Conservation (phyloP, 1,140 invertebrate species). For the Aphaenogaster rudis region DNA sequence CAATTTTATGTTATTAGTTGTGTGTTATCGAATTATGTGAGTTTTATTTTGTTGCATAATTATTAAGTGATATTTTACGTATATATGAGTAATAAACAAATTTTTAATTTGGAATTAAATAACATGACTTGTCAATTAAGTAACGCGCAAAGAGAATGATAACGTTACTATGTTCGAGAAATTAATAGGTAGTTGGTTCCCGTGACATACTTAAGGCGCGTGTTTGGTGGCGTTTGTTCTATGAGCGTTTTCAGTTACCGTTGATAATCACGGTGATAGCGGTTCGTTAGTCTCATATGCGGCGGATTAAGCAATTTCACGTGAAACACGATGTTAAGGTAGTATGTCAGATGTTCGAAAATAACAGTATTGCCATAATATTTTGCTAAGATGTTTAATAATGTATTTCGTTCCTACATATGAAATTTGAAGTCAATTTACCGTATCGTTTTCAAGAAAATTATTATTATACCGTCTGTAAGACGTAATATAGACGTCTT, state of each 20-base stretch:
- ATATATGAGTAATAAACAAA: not conserved
- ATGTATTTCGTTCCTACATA: too few relatives aligned
- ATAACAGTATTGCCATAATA: too few relatives aligned
- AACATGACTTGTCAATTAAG: not conserved
- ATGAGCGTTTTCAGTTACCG: conserved; percentile 13
- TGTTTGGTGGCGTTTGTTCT: not conserved
- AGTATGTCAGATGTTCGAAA: too few relatives aligned
- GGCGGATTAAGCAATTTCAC: conserved; percentile 60
- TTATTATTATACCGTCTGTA: too few relatives aligned
- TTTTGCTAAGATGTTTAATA: too few relatives aligned
- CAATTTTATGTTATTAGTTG: conserved; percentile 16
- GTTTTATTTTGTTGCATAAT: not conserved
- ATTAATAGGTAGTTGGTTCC: not conserved
- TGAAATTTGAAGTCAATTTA: too few relatives aligned
- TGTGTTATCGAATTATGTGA: not conserved
- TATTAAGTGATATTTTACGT: not conserved
- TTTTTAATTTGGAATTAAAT: conserved; percentile 1
- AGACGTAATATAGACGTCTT: too few relatives aligned
- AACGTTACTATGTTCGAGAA: not conserved
- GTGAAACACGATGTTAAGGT: conserved; percentile 60
- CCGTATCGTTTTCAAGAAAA: too few relatives aligned
- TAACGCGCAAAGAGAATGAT: not conserved
- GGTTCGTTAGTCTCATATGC: conserved; percentile 34
- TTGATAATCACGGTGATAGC: conserved; percentile 44
- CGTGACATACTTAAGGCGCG: not conserved